Evolutionary conservation across 2,797 vertebrate species (phyloP), one percentile per base, ranked within the genome.

Genomic region (Sebastes goodei): DNA sequence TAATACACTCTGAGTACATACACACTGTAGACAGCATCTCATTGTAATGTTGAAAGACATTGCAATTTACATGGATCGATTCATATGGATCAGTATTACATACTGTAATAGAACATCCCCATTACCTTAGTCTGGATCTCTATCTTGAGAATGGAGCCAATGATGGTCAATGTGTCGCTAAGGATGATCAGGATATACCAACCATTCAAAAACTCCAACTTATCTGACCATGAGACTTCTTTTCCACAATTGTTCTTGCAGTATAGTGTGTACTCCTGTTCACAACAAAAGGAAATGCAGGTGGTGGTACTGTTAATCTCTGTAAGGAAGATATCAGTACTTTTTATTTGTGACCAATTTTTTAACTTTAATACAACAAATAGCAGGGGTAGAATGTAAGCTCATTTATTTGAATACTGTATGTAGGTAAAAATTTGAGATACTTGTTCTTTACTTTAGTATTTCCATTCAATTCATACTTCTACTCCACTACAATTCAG

Each of bases 101-200:
- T n/a, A 23, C 23, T 35, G 9, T 11, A 7, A 30, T 10, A 17
- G 35, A 8, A 52, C 30, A 25, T 21, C 0, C 6, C 25, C 0
- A 4, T 80, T 76, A 96, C 98, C 96, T 99, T 99, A 2, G 97
- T 95, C 90, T 99, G 96, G 84, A 99, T 99, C 90, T 96, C 96
- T 80, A 98, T 98, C 93, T 99, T 99, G 64, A 99, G 95, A 80
- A 97, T 93, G 17, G 98, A 99, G 77, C 98, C 98, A 63, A 94
- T 91, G 85, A 97, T 96, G 71, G 96, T 97, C 72, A 99, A 82
- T 2, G 93, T 84, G 86, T 99, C 98, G 0, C 97, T 99, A 65
- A 96, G 27, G 1, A 99, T 95, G 89, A 99, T 99, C 87, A 99
- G 93, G 77, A 99, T 96, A 60, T 97, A 99, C 98, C 98, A 99